Base-by-base conservation (phyloP, 2,888 invertebrate genomes). In the Actias luna region DNA sequence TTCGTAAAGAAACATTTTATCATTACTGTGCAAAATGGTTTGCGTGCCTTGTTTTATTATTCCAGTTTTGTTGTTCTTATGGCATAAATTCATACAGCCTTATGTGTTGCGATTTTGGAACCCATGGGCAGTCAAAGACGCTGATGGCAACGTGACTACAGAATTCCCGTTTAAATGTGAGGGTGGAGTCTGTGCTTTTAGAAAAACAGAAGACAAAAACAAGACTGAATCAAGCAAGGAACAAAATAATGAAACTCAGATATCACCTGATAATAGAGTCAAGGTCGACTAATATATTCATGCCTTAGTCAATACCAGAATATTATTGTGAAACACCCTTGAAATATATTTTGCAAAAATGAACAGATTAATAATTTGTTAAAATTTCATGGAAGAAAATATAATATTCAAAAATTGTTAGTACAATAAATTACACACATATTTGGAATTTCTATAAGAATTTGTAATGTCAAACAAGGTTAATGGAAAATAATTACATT, bases 31-130 rank as follows among this genome's bases (percentile, higher is more conserved):
- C 55, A 89, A 79, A 72, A 96, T 96, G 96, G 96, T 96, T 72
- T 97, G 97, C 80, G 93, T 97, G 65, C 97, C 97, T 25, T 98
- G 98, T 83, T 96, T 98, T 74, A 94, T 97, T 67, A 95, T 98
- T 80, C 98, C 98, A 1, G 87, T 97, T 65, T 88, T 98, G 57
- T 92, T 98, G 16, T 96, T 96, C 76, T 93, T 98, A 67, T 98
- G 97, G 95, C 96, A 97, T 82, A 95, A 95, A 79, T 96, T 96
- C 75, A 93, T 98, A 66, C 97, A 97, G 81, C 98, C 98, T 0
- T 93, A 97, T 67, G 85, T 98, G 59, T 82, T 97, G 60, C 95
- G 95, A 68, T 95, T 95, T 78, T 97, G 97, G 97, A 96, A 96
- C 82, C 96, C 96, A 0, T 96, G 96, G 95, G 94, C 93, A 63